Base-by-base conservation (phyloP, 2,888 invertebrate genomes). In the Dusona sp. region DNA sequence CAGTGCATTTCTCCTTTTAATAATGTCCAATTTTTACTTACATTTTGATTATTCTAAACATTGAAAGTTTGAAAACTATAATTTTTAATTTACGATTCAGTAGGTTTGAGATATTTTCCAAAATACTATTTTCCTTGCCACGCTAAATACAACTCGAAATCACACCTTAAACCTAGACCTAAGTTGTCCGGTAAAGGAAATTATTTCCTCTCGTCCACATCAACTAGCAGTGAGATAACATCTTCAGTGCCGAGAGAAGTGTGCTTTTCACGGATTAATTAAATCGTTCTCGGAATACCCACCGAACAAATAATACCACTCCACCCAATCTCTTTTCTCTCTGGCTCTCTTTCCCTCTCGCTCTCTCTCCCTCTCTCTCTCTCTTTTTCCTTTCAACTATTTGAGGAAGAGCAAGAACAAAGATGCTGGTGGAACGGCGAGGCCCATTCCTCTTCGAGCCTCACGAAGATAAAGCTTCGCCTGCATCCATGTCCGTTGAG, bases 221-320 rank as follows among this genome's bases (percentile, higher is more conserved):
- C 88, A 89, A 89, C 89, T 88, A 87, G 87, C 87, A 45, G 61
- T 89, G 80, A 79, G 88, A 84, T 85, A 89, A 88, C 89, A 87
- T 84, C 85, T 84, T 72, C 84, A 86, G 48, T 33, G 77, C 57
- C 48, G 73, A 64, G 88, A 89, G 88, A 88, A 89, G 90, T 88
- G 89, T 85, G 90, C 91, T 92, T 90, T 90, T 92, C 90, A 88
- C 89, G 92, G 90, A 91, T 91, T 92, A 91, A 91, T 91, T 91
- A 91, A 92, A 92, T 91, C 90, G 91, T 91, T 90, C 88, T 88
- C 88, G 83, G 79, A 85, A 90, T 87, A 86, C 88, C 88, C 88
- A 79, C 81, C 90, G 91, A 90, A 90, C 91, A 92, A 92, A 92
- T 92, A 92, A 87, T 88, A 88, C 87, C 79, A 74, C 83, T 83